Base-by-base conservation (phyloP, 1,140 invertebrate species). In the Euwallacea fornicatus region DNA sequence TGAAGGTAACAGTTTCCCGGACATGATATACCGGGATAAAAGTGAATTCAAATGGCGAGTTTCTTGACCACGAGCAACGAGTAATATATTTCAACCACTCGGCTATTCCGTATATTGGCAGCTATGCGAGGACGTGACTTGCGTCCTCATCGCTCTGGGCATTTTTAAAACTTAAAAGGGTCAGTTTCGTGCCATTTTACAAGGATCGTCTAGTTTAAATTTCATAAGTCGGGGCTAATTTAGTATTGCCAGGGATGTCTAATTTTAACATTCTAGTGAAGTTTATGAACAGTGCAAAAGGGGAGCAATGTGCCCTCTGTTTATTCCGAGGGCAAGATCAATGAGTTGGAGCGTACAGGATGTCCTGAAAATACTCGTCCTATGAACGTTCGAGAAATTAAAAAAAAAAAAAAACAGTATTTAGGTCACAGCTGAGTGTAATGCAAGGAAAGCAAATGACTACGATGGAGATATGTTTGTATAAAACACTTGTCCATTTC, bases 21-120 rank as follows among this genome's bases (percentile, higher is more conserved):
- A 68, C 71, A 76, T 76, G 73, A 75, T 76, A 58, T 75, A 73
- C 68, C 67, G 66, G 71, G 64, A 73, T 71, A 76, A 73, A 69
- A 76, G 75, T 74, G 73, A 76, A 76, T 76, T 76, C 75, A 76
- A 76, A 76, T 76, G 71, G 73, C 65, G 47, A 50, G 60, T 63
- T 61, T 66, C 70, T 66, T 72, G 70, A 72, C 70, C 64, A 72
- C 42, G 10, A 60, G 42, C 61, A 66, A 46, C 69, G 41, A 66
- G 59, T 33, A n/a, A 66, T 72, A 66, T 72, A 72, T 72, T 66
- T 72, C 33, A 60, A 58, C 55, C 55, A 66, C 69, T 71, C 43
- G n/a, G n/a, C 70, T 72, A 72, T 66, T 72, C 70, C 64, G 54
- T 66, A 54, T 70, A 72, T 72, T 72, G 70, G 70, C 70, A 72